phyloP scores from a whole-genome alignment of 2,113 vertebrate species.

The Chlamydotis undulata region DNA sequence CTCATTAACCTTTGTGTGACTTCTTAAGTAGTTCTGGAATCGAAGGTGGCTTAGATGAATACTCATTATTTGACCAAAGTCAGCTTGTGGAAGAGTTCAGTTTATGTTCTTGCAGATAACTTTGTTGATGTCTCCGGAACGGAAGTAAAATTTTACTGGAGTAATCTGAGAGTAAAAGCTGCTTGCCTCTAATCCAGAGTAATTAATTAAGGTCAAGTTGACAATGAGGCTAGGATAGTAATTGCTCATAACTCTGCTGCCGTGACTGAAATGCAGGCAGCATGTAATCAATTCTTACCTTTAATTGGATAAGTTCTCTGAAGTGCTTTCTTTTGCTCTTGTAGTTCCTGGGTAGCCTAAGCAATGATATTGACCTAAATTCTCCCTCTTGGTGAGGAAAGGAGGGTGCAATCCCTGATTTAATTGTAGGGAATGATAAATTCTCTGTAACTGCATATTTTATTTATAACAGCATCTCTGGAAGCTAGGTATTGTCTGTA shows the following conservation, averaged over 20 bases:
- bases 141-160: neutral
- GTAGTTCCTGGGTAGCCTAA: neutral
- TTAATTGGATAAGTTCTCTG: constrained; percentile 1
- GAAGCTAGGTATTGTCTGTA: neutral
- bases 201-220: neutral
- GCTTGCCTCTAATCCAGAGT: neutral
- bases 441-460: neutral
- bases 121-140: neutral
- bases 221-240: neutral
- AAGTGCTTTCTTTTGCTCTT: neutral
- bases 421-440: neutral
- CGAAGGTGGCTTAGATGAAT: neutral
- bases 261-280: neutral
- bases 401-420: neutral
- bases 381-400: neutral
- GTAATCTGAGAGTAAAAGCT: neutral
- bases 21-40: neutral
- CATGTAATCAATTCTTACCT: constrained; percentile 27
- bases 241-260: neutral
- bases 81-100: neutral
- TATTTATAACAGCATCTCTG: neutral
- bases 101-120: neutral
- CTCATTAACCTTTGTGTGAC: neutral
- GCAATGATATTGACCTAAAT: neutral
- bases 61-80: neutral